Percentiles rank a stretch among this genome's conserved stretches.
These are phyloP conservation scores for Chondrilla cf. caribensis DNA, from an alignment of 37 sponge, comb jelly and placozoan genomes.

Conservation along the genomic window DNA sequence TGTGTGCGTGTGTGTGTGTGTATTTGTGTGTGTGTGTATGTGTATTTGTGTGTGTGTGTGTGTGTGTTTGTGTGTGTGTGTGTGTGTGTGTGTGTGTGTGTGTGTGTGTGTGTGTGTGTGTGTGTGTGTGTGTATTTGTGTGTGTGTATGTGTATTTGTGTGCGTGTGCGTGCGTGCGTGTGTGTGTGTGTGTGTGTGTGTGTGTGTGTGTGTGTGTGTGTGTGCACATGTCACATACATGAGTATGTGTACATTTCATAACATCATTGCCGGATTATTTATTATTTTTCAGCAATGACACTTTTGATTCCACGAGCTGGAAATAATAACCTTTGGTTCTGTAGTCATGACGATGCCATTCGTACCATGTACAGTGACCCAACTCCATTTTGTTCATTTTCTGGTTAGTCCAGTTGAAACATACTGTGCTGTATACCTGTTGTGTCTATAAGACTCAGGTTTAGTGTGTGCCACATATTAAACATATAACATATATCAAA, in stretches of 20 bases:
- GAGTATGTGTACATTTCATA: neutral
- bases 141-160: neutral
- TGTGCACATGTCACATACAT: neutral
- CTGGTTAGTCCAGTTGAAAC: neutral
- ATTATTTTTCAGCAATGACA: neutral
- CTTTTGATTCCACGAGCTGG: neutral
- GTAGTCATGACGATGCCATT: neutral
- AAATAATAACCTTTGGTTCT: neutral
- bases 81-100: neutral
- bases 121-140: neutral
- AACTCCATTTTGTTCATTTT: neutral
- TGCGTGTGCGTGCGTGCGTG: neutral
- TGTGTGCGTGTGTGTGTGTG: neutral
- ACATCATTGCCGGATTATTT: neutral
- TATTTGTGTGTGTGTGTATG: neutral
- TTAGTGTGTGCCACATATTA: too few relatives aligned
- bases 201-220: neutral
- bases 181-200: neutral
- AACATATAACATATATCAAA: too few relatives aligned
- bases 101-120: neutral
- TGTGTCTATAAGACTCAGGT: too few relatives aligned
- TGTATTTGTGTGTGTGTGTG: neutral
- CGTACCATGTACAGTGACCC: neutral
- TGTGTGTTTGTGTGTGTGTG: neutral
- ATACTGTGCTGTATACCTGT: too few relatives aligned